A percentile compares a stretch with the other conserved stretches of the same genome.
These are phyloP conservation scores for Melipona bicolor DNA, from an alignment of 2,888 invertebrate species.

Conservation along the genomic window DNA sequence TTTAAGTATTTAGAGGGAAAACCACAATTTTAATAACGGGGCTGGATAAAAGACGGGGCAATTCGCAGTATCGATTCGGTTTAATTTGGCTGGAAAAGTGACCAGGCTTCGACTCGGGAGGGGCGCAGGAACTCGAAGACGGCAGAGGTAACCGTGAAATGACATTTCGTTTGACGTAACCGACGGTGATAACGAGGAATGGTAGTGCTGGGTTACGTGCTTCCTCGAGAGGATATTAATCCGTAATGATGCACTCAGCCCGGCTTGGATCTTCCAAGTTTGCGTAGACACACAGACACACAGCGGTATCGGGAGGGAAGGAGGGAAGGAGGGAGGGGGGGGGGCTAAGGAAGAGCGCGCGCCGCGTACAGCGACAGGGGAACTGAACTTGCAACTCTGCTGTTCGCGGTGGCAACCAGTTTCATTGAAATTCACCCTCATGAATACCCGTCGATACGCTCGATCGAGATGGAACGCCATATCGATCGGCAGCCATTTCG, in stretches of 20 bases:
- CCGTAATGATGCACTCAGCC: conserved; percentile 71
- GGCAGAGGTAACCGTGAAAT: conserved; percentile 33
- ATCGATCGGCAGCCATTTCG: background rate
- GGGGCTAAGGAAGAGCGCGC: conserved; percentile 13
- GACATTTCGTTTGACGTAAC: conserved; percentile 68
- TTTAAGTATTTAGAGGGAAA: conserved; percentile 9
- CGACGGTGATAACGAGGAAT: conserved; percentile 67
- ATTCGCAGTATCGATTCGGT: conserved; percentile 22
- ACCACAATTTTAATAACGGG: background rate
- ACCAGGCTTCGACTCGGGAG: background rate
- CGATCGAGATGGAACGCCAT: background rate
- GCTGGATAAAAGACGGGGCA: conserved; percentile 9
- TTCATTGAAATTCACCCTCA: conserved; percentile 55
- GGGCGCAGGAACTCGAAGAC: background rate
- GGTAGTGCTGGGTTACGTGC: conserved; percentile 64
- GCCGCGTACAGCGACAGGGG: conserved; percentile 41
- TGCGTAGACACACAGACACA: conserved; percentile 53
- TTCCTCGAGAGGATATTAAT: conserved; percentile 70
- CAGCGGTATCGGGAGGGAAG: conserved; percentile 29
- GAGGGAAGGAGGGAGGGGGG: background rate
- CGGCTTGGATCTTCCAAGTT: conserved; percentile 64
- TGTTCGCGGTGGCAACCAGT: conserved; percentile 22
- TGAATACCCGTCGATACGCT: conserved; percentile 39
- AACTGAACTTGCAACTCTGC: conserved; percentile 46
- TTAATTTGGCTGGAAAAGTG: conserved; percentile 24